phyloP scores from a whole-genome alignment of 2,888 invertebrate genomes.

The Fragum whitleyi region DNA sequence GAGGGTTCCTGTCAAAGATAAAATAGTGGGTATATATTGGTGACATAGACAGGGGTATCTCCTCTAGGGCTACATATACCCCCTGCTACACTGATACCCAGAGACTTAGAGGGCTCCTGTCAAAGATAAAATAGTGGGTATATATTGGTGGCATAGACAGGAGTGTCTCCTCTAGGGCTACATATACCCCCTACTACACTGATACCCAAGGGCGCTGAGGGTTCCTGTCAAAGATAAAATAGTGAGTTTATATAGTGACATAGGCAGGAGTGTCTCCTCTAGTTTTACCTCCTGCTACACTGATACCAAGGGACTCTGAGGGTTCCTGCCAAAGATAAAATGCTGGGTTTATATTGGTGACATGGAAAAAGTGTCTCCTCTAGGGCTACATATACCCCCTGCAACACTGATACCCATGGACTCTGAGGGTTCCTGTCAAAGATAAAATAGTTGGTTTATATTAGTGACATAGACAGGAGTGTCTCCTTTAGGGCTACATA shows the following conservation, averaged over 20 bases:
- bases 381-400: slow-evolving; percentile 85
- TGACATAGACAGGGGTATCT: slow-evolving; percentile 86
- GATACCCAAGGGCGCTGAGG: slow-evolving; percentile 85
- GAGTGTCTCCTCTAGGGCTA: slow-evolving; percentile 86
- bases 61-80: slow-evolving; percentile 85
- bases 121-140: slow-evolving; percentile 75
- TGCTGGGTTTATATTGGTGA: slow-evolving; percentile 85
- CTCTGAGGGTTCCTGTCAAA: slow-evolving; percentile 83
- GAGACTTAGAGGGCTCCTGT: slow-evolving; percentile 84
- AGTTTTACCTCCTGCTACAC: slow-evolving; percentile 86
- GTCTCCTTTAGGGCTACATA: slow-evolving; percentile 85
- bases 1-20: slow-evolving; percentile 78
- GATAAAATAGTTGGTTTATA: slow-evolving; percentile 81
- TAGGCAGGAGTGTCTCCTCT: slow-evolving; percentile 86
- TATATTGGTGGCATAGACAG: slow-evolving; percentile 86
- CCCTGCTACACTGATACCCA: slow-evolving; percentile 86
- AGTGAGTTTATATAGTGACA: slow-evolving; percentile 85
- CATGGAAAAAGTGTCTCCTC: slow-evolving; percentile 86
- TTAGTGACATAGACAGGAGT: slow-evolving; percentile 86
- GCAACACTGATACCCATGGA: slow-evolving; percentile 86
- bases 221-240: slow-evolving; percentile 75
- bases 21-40: slow-evolving; percentile 84
- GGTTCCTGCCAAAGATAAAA: slow-evolving; percentile 77
- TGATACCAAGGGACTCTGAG: slow-evolving; percentile 85
- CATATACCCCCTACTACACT: slow-evolving; percentile 86